Percentiles rank a stretch among this genome's conserved stretches.
These are phyloP conservation scores for Panthera uncia DNA, from an alignment of 2,113 vertebrate genomes.

Conservation along the genomic window DNA sequence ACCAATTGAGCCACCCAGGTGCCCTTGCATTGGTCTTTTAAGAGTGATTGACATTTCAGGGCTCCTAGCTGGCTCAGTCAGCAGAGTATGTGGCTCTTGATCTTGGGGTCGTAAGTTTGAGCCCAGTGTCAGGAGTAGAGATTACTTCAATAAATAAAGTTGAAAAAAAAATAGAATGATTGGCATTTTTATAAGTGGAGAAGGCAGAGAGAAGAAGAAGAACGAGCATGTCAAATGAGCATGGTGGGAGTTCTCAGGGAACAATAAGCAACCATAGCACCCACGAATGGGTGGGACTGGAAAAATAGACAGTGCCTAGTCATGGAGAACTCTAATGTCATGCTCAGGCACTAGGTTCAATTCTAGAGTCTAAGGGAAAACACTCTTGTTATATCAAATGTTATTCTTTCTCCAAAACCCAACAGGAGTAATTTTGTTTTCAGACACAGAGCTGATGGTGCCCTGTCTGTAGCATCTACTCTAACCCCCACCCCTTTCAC, in stretches of 20 bases:
- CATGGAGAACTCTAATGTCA: neutral
- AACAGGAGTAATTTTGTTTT: neutral
- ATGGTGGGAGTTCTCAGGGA: neutral
- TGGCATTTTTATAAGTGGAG: neutral
- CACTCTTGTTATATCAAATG: neutral
- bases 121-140: too few relatives aligned
- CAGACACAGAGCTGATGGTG: neutral
- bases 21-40: neutral
- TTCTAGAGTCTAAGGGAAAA: neutral
- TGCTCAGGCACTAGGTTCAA: neutral
- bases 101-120: neutral
- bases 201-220: neutral
- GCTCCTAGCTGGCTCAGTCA: neutral
- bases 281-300: neutral
- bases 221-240: neutral
- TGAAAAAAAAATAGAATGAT: neutral
- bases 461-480: neutral
- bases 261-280: neutral
- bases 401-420: neutral
- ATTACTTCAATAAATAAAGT: neutral
- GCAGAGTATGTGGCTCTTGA: neutral
- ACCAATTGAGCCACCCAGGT: too few relatives aligned
- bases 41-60: neutral
- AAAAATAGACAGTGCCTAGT: neutral
- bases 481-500: neutral